Base-by-base conservation (phyloP, 2,888 invertebrate species). In the Lordiphosa andalusiaca region DNA sequence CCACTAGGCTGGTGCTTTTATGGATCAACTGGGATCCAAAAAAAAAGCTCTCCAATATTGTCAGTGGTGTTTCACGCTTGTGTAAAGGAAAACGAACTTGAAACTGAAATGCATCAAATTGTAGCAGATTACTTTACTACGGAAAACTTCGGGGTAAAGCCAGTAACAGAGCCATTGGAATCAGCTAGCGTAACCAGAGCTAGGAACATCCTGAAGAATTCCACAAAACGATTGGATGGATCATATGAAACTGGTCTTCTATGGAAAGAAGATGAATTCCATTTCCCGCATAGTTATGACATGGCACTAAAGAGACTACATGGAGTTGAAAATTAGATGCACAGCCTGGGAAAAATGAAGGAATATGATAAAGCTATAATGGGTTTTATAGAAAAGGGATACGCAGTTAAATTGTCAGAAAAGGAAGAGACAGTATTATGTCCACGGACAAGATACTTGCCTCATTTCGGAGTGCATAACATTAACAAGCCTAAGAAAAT, bases 341-440 rank as follows among this genome's bases (percentile, higher is more conserved):
- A 42, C 23, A 25, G 9, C n/a, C 12, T 25, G 6, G 42, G 9
- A 12, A 49, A 38, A 6, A 13, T 25, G 6, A 2, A 25, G 7
- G 39, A 49, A 39, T 39, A 49, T 30, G 16, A 19, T 6, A 39
- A 38, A 5, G 49, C 39, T 7, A 39, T 49, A 16, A 49, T 49
- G 39, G 19, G 39, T 49, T 49, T 49, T 10, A 30, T 16, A 5
- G 2, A 30, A 4, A 39, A 39, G n/a, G 16, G 9, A 39, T 12
- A 30, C 7, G 39, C 25, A 2, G 36, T 42, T 2, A 47, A 47
- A 23, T 5, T 47, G 2, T 36, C 36, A 1, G 7, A 47, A 6
- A 6, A 47, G 4, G 12, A 36, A 47, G 19, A 12, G 2, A 12
- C 2, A 6, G n/a, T n/a, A 2, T 2, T 36, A 5, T 4, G 36